Conservation (phyloP, 2,888 invertebrate species). For the Halictus quadricinctus region DNA sequence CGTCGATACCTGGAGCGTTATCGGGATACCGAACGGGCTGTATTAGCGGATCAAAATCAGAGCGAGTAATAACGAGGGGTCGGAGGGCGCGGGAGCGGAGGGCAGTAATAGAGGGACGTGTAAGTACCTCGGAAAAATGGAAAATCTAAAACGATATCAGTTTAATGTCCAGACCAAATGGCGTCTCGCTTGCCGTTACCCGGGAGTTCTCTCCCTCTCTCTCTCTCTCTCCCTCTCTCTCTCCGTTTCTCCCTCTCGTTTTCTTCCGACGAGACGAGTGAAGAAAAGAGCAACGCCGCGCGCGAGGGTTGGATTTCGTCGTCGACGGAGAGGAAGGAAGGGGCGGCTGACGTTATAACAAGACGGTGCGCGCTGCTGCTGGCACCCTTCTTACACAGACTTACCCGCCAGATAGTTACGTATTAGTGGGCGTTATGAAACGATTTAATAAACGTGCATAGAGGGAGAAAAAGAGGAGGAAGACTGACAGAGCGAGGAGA, state of each 20-base stretch:
- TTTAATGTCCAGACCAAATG: slow-evolving; percentile 66
- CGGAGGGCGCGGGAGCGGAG: slow-evolving; percentile 16
- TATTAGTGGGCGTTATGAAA: slow-evolving; percentile 58
- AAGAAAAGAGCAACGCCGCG: slow-evolving; percentile 15
- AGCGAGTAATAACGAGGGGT: slow-evolving; percentile 35
- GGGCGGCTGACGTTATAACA: slow-evolving; percentile 44
- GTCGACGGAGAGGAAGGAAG: neutral
- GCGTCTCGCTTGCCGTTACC: slow-evolving; percentile 58
- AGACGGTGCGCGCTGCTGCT: slow-evolving; percentile 44
- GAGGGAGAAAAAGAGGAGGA: slow-evolving; percentile 14
- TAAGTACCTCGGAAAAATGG: slow-evolving; percentile 58
- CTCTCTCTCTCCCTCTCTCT: neutral
- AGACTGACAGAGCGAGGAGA: neutral
- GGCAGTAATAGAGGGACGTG: slow-evolving; percentile 35
- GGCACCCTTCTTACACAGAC: slow-evolving; percentile 48
- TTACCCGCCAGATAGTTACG: slow-evolving; percentile 48
- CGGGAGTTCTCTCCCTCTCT: neutral
- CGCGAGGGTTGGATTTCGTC: slow-evolving; percentile 20
- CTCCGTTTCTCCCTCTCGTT: neutral
- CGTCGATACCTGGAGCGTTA: slow-evolving; percentile 28
- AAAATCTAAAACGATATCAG: slow-evolving; percentile 64
- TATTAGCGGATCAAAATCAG: slow-evolving; percentile 47
- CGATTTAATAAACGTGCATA: slow-evolving; percentile 60
- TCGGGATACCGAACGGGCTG: slow-evolving; percentile 1
- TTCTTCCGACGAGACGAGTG: neutral